Evolutionary conservation across 1,140 invertebrate genomes (phyloP).

Genomic region (Zeugodacus cucurbitae): DNA sequence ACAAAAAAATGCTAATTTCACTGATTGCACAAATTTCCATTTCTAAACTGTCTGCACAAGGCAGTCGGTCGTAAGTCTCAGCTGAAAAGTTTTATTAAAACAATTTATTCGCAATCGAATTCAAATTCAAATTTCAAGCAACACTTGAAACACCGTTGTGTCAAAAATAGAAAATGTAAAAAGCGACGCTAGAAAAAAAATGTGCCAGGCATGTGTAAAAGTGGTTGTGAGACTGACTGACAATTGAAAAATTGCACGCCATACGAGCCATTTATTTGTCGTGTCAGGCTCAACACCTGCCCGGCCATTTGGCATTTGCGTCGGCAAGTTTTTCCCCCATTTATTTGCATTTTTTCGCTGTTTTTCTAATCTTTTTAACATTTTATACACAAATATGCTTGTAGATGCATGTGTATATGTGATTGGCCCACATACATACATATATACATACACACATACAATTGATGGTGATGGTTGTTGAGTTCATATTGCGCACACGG

Average conservation of each 20-base stretch:
- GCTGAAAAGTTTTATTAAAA: not conserved
- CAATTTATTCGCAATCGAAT: not conserved
- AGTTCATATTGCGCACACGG: not conserved
- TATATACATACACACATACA: not conserved
- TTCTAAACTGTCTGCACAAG: not conserved
- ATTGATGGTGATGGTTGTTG: not conserved
- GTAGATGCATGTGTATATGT: not conserved
- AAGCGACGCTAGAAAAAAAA: not conserved
- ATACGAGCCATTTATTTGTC: not conserved
- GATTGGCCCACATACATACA: not conserved
- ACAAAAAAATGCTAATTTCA: not conserved
- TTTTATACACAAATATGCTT: not conserved
- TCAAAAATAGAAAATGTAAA: not conserved
- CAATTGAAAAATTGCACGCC: constrained; percentile 27
- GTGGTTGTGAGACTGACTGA: constrained; percentile 1
- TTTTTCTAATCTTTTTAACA: not conserved
- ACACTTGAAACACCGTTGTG: not conserved
- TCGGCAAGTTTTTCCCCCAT: not conserved
- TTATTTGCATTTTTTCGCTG: not conserved
- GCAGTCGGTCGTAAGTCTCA: not conserved
- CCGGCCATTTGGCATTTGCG: not conserved
- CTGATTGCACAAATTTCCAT: not conserved
- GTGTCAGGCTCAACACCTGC: constrained; percentile 3
- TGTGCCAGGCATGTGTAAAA: not conserved
- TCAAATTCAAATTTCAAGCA: constrained; percentile 10